Conservation (phyloP, 1,140 invertebrate genomes). For the Drosophila nigrodunni region DNA sequence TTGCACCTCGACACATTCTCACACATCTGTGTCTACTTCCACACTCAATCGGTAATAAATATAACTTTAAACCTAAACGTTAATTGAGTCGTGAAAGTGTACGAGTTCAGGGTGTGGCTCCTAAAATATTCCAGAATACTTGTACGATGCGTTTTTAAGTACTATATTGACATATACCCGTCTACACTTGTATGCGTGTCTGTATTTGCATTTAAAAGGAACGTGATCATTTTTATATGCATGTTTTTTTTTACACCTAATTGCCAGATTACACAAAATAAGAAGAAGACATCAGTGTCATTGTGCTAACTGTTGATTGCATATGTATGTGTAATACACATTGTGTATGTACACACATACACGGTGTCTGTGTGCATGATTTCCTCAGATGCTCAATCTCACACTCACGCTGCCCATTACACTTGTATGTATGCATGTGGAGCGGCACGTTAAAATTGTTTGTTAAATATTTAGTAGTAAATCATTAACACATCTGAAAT, state of each 20-base stretch:
- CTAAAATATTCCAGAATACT: conserved; percentile 2
- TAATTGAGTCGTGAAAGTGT: conserved; percentile 7
- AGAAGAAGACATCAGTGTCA: conserved; percentile 4
- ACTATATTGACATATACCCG: conserved; percentile 9
- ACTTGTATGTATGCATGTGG: conserved; percentile 6
- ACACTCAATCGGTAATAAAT: conserved; percentile 2
- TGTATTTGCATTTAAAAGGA: conserved; percentile 1
- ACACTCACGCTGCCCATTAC: background rate
- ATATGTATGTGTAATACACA: too few species aligned
- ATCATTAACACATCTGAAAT: conserved; percentile 53
- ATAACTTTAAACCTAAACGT: background rate
- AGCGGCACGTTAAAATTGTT: conserved; percentile 12
- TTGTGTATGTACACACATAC: background rate
- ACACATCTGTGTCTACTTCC: background rate
- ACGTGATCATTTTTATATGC: conserved; percentile 9
- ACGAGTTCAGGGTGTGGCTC: conserved; percentile 6
- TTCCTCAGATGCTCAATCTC: background rate
- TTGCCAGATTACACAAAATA: conserved; percentile 16
- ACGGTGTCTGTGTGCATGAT: background rate
- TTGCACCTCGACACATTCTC: background rate
- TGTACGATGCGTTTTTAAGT: background rate
- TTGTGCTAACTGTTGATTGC: conserved; percentile 7
- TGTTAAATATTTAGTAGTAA: conserved; percentile 26
- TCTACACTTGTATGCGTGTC: background rate
- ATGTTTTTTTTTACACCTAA: conserved; percentile 13